A percentile compares a stretch with the other conserved stretches of the same genome.
Conservation (phyloP, 2,888 invertebrate genomes). For the Crossocerus cetratus region DNA sequence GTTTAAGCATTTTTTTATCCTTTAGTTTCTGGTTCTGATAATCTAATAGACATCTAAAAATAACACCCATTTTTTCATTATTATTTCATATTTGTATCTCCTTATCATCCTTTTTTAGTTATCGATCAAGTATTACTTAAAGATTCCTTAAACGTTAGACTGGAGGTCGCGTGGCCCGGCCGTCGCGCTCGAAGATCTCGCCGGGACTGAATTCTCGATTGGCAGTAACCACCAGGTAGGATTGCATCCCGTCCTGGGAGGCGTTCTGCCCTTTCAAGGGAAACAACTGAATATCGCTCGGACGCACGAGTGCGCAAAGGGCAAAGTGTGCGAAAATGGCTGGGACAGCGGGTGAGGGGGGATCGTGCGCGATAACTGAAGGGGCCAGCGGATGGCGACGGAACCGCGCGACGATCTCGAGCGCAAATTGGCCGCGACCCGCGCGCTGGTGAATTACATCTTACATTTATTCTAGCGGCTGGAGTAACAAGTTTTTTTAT, state of each 20-base stretch:
- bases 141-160: slow-evolving; percentile 67
- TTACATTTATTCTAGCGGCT: slow-evolving; percentile 64
- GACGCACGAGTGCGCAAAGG: too few relatives aligned
- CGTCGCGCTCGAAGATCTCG: slow-evolving; percentile 37
- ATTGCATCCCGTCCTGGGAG: too few relatives aligned
- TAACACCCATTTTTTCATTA: slow-evolving; percentile 75
- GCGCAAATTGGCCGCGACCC: slow-evolving; percentile 43
- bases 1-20: slow-evolving; percentile 71
- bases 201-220: too few relatives aligned
- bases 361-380: too few relatives aligned
- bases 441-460: slow-evolving; percentile 47
- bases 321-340: too few relatives aligned
- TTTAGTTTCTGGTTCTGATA: slow-evolving; percentile 77
- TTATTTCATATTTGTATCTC: slow-evolving; percentile 71
- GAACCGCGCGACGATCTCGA: slow-evolving; percentile 27
- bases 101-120: slow-evolving; percentile 55
- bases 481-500: slow-evolving; percentile 60
- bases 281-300: too few relatives aligned
- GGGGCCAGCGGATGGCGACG: too few relatives aligned
- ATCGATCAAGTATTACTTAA: slow-evolving; percentile 66
- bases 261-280: too few relatives aligned
- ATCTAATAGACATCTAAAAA: slow-evolving; percentile 78
- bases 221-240: too few relatives aligned
- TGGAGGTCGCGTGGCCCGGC: slow-evolving; percentile 55
- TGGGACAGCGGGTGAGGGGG: too few relatives aligned